Evolutionary conservation across 2,888 invertebrate species (phyloP).

Genomic region (Anthophora plumipes): DNA sequence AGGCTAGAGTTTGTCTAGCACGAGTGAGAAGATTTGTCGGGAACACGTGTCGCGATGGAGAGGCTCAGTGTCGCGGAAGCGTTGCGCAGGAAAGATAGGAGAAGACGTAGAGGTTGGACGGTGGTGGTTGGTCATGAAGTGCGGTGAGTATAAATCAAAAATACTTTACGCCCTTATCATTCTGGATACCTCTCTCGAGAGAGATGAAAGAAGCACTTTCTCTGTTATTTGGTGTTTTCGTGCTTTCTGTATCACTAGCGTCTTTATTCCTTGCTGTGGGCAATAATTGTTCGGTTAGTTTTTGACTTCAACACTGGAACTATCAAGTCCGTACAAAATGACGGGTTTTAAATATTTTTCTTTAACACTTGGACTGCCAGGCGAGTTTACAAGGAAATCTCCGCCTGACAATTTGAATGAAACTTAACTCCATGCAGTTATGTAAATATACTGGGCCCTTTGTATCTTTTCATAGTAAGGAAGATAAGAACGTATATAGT

Average conservation of each 20-base stretch:
- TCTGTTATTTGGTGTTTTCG: background rate
- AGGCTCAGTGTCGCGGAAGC: slow-evolving; percentile 79
- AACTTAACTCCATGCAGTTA: too few relatives aligned
- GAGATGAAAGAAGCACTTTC: background rate
- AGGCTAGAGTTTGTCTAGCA: background rate
- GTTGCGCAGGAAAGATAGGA: slow-evolving; percentile 81
- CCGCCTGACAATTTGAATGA: too few relatives aligned
- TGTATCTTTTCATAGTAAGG: too few relatives aligned
- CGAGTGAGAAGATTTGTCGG: slow-evolving; percentile 35
- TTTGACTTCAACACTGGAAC: too few relatives aligned
- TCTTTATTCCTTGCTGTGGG: background rate
- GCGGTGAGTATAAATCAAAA: slow-evolving; percentile 85
- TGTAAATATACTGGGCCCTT: too few relatives aligned
- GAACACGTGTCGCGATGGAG: slow-evolving; percentile 74
- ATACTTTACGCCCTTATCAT: slow-evolving; percentile 14
- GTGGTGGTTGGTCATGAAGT: slow-evolving; percentile 91
- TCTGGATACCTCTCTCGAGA: background rate
- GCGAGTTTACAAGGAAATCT: too few relatives aligned
- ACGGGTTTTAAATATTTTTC: too few relatives aligned
- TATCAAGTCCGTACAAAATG: too few relatives aligned
- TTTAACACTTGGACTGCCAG: too few relatives aligned
- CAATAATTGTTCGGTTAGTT: background rate
- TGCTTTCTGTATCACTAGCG: too few relatives aligned
- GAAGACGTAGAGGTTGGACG: slow-evolving; percentile 90
- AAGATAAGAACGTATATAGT: too few relatives aligned